Conservation (phyloP, 1,140 invertebrate genomes). For the Druon quercuslanigerum region DNA sequence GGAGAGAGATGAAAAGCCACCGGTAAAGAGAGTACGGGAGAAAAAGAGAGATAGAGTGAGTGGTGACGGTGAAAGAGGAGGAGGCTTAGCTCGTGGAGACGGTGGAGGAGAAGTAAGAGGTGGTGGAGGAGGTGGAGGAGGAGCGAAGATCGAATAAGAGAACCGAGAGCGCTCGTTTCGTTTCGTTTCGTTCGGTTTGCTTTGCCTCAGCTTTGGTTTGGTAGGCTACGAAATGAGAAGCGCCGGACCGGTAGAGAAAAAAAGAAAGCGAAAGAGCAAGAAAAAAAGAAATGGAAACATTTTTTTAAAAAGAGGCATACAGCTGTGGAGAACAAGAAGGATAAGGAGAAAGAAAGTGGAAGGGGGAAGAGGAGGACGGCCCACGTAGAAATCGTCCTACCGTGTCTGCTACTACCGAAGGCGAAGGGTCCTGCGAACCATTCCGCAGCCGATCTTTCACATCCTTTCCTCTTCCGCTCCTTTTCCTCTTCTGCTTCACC, state of each 20-base stretch:
- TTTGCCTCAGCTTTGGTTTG: slow-evolving; percentile 58
- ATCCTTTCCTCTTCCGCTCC: slow-evolving; percentile 37
- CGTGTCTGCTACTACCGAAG: slow-evolving; percentile 46
- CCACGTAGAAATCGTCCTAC: slow-evolving; percentile 53
- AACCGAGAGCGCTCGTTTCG: slow-evolving; percentile 51
- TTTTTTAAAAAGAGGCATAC: slow-evolving; percentile 35
- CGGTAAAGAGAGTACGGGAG: slow-evolving; percentile 34
- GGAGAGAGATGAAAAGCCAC: slow-evolving; percentile 33
- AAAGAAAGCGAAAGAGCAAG: slow-evolving; percentile 34
- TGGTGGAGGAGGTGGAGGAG: slow-evolving; percentile 45
- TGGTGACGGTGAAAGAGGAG: slow-evolving; percentile 32
- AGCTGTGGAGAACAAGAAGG: slow-evolving; percentile 14
- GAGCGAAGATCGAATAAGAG: slow-evolving; percentile 56
- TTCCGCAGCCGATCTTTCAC: slow-evolving; percentile 34
- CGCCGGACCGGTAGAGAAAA: slow-evolving; percentile 45
- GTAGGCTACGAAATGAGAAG: slow-evolving; percentile 62
- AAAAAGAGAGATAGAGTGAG: slow-evolving; percentile 38
- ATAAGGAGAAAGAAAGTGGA: neutral
- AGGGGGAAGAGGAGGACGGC: slow-evolving; percentile 47
- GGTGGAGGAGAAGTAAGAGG: slow-evolving; percentile 36
- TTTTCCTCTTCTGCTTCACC: slow-evolving; percentile 2
- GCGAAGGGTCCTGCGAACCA: slow-evolving; percentile 41
- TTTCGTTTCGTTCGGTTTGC: slow-evolving; percentile 67
- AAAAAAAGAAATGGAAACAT: slow-evolving; percentile 32
- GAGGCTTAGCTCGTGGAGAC: slow-evolving; percentile 32